Conservation (phyloP, 2,797 vertebrate genomes). For the Microctenopoma steveboyesi region DNA sequence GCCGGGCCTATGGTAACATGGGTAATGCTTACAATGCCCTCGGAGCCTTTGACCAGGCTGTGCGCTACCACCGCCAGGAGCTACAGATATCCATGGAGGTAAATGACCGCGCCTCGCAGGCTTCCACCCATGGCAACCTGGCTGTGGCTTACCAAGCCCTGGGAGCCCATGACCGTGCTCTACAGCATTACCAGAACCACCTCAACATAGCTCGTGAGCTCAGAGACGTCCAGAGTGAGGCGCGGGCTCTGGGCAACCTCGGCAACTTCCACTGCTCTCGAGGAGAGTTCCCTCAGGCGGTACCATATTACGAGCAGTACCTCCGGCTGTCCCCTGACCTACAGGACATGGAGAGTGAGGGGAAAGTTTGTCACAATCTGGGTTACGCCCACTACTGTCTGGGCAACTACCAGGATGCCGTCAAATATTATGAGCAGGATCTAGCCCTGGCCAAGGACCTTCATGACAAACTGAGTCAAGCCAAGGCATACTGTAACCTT, state of each 20-base stretch:
- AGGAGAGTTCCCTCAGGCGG: constrained; percentile 93
- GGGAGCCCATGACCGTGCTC: constrained; percentile 96
- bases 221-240: constrained; percentile 94
- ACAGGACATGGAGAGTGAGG: constrained; percentile 98
- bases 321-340: constrained; percentile 93
- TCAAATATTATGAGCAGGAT: constrained; percentile 97
- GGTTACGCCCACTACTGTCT: constrained; percentile 98
- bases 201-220: constrained; percentile 96
- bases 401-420: constrained; percentile 94
- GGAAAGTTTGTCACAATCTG: constrained; percentile 97
- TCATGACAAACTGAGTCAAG: constrained; percentile 97
- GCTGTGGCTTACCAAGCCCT: constrained; percentile 97
- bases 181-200: constrained; percentile 98
- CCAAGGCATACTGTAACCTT: constrained; percentile 98
- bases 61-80: constrained; percentile 97
- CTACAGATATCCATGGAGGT: constrained; percentile 99
- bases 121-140: constrained; percentile 96
- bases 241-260: constrained; percentile 94
- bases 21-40: constrained; percentile 97
- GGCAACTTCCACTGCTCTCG: constrained; percentile 98
- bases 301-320: constrained; percentile 98
- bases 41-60: constrained; percentile 94
- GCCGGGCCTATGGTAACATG: constrained; percentile 97
- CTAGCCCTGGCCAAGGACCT: constrained; percentile 96
- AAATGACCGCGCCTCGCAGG: constrained; percentile 96